These are phyloP conservation scores for Pomacea maculata DNA, from an alignment of 1,140 invertebrate genomes.

Conservation along the genomic window DNA sequence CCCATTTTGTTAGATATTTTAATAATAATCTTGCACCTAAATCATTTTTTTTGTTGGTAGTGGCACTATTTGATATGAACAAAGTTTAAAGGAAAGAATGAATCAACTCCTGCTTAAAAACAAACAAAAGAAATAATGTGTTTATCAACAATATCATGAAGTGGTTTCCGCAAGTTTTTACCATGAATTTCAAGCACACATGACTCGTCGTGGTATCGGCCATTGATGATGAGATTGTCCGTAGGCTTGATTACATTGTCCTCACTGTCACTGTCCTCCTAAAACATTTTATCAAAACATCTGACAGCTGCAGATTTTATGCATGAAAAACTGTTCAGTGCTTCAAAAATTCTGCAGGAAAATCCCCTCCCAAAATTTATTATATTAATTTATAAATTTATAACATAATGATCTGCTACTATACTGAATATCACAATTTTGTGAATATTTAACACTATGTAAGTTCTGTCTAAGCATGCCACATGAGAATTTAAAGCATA, in stretches of 20 bases:
- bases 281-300: not conserved
- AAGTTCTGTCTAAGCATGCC: too few relatives aligned
- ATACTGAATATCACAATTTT: too few relatives aligned
- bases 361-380: too few relatives aligned
- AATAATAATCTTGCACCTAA: too few relatives aligned
- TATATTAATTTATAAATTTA: too few relatives aligned
- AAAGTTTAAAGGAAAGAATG: too few relatives aligned
- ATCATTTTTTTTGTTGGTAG: not conserved
- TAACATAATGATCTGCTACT: too few relatives aligned
- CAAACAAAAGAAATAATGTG: not conserved
- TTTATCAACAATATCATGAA: not conserved
- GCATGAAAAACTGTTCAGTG: too few relatives aligned
- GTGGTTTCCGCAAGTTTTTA: constrained; percentile 61
- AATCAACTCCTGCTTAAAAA: not conserved
- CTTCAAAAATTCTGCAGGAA: too few relatives aligned
- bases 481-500: too few relatives aligned
- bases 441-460: too few relatives aligned
- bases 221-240: constrained; percentile 92
- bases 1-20: not conserved
- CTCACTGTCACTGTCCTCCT: constrained; percentile 81
- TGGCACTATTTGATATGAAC: not conserved
- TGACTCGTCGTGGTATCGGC: constrained; percentile 84
- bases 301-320: not conserved
- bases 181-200: constrained; percentile 88
- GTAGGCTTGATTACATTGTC: constrained; percentile 88